Evolutionary conservation across 2,888 invertebrate species (phyloP).

Genomic region (Malachius bipustulatus): DNA sequence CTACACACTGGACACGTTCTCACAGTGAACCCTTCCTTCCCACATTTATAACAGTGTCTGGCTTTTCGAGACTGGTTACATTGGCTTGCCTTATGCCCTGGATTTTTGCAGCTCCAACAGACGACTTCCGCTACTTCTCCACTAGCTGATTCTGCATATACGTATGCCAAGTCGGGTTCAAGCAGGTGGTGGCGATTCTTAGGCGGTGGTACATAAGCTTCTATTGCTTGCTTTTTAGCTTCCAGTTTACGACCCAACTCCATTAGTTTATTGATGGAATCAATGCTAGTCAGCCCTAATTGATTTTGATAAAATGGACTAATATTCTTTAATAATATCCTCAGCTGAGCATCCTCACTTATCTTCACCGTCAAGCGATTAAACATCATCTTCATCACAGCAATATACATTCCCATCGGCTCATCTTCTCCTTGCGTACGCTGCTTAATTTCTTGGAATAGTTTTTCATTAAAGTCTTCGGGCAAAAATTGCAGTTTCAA

Average conservation of each 20-base stretch:
- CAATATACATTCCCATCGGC: constrained; percentile 14
- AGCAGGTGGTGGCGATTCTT: constrained; percentile 3
- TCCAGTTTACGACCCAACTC: constrained; percentile 11
- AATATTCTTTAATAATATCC: constrained; percentile 10
- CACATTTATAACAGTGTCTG: constrained; percentile 6
- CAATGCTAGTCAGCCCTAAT: constrained; percentile 8
- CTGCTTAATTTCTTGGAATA: no score
- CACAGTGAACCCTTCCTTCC: not conserved
- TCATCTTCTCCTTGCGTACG: no score
- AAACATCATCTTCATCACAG: constrained; percentile 9
- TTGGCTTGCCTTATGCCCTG: no score
- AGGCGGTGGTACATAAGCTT: constrained; percentile 7
- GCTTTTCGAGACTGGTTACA: no score
- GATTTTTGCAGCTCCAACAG: no score
- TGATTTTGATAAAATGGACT: constrained; percentile 12
- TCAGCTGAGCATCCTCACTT: constrained; percentile 7
- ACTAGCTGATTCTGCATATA: no score
- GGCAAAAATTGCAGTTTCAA: no score
- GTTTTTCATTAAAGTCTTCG: no score
- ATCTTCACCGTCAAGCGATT: constrained; percentile 2
- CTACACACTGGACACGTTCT: constrained; percentile 1
- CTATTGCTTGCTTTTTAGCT: constrained; percentile 5
- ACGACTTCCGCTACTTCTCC: no score
- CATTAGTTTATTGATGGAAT: constrained; percentile 9
- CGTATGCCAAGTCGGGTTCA: constrained; percentile 13